Conservation (phyloP, 64 coral and sea anemone genomes). For the Exaiptasia diaphana region DNA sequence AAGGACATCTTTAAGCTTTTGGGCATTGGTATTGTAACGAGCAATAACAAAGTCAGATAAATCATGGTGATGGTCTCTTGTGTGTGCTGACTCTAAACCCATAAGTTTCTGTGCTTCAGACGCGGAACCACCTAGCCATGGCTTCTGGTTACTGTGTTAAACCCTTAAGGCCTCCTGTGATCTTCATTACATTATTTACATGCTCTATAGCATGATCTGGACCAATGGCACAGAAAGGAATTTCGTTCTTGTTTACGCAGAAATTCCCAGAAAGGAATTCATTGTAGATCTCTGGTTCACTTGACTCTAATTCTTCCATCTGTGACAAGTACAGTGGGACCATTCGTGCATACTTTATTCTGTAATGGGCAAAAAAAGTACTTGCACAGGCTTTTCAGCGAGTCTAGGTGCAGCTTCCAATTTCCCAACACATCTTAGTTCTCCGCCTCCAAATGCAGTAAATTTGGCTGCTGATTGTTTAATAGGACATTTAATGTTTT, state of each 20-base stretch:
- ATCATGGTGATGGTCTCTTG: conserved; percentile 22
- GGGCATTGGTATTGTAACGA: background rate
- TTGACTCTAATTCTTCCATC: conserved; percentile 2
- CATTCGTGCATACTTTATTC: conserved; percentile 9
- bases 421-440: conserved; percentile 4
- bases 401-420: conserved; percentile 41
- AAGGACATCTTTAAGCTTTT: conserved; percentile 33
- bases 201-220: conserved; percentile 50
- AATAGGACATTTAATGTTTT: background rate
- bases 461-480: background rate
- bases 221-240: conserved; percentile 56
- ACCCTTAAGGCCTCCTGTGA: conserved; percentile 38
- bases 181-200: conserved; percentile 61
- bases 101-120: background rate
- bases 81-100: background rate
- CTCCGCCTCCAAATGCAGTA: conserved; percentile 21
- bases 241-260: conserved; percentile 60
- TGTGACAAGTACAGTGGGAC: conserved; percentile 22
- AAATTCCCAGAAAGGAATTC: conserved; percentile 18
- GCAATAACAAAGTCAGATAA: background rate
- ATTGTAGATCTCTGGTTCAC: background rate
- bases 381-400: conserved; percentile 17
- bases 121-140: conserved; percentile 40
- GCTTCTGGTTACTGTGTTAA: conserved; percentile 40
- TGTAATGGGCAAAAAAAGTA: conserved; percentile 26